Conservation (phyloP, 2,888 invertebrate genomes). For the Stenotaenia linearis region DNA sequence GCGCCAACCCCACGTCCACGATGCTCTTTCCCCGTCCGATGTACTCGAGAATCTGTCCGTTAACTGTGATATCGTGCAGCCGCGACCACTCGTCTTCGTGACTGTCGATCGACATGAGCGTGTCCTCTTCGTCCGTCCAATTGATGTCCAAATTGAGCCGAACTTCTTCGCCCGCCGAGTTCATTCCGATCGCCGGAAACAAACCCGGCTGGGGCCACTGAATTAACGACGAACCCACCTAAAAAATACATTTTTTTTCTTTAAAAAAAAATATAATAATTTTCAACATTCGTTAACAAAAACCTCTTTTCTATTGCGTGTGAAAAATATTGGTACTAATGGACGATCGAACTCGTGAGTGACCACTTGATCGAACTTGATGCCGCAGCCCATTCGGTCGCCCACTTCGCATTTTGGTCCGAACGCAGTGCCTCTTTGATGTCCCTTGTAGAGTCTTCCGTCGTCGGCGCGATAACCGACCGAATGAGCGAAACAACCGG, state of each 20-base stretch:
- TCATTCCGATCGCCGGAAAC: constrained; percentile 50
- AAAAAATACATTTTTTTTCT: neutral
- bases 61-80: constrained; percentile 50
- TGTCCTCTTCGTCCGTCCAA: constrained; percentile 49
- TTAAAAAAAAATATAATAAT: neutral
- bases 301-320: constrained; percentile 51
- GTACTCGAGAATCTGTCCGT: constrained; percentile 53
- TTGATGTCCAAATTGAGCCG: constrained; percentile 43
- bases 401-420: constrained; percentile 47
- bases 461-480: constrained; percentile 50
- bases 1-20: constrained; percentile 54
- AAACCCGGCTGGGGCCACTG: constrained; percentile 44
- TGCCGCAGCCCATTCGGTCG: constrained; percentile 49
- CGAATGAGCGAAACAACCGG: constrained; percentile 48
- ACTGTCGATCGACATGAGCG: constrained; percentile 51
- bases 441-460: constrained; percentile 48
- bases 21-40: constrained; percentile 52
- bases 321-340: constrained; percentile 49
- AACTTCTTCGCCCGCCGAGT: constrained; percentile 50
- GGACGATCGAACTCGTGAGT: constrained; percentile 40
- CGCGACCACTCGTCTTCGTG: constrained; percentile 53
- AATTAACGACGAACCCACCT: constrained; percentile 39
- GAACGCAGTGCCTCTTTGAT: constrained; percentile 46
- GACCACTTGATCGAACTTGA: constrained; percentile 43
- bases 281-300: neutral